Conservation (phyloP, 2,113 vertebrate species). For the Thamnophis sirtalis region DNA sequence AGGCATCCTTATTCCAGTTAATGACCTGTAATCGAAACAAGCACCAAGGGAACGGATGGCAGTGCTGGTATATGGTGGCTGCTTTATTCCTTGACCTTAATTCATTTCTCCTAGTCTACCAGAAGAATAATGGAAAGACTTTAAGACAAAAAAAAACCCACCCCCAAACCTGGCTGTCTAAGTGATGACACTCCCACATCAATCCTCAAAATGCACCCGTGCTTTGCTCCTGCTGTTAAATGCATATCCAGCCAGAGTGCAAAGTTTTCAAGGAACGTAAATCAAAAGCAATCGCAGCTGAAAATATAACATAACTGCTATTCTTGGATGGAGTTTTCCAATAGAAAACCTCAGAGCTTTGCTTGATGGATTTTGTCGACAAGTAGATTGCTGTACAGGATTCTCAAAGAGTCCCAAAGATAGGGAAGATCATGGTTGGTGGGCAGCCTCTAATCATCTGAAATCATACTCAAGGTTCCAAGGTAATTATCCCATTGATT, state of each 20-base stretch:
- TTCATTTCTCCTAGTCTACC: conserved; percentile 57
- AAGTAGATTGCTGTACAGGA: background rate
- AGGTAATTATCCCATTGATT: background rate
- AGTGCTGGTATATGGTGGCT: conserved; percentile 40
- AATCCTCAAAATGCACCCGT: conserved; percentile 68
- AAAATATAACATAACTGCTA: conserved; percentile 47
- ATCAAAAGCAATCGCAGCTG: conserved; percentile 62
- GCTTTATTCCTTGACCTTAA: conserved; percentile 38
- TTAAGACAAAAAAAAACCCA: conserved; percentile 59
- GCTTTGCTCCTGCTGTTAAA: conserved; percentile 68
- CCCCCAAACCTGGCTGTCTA: conserved; percentile 52
- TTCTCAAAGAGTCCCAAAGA: background rate
- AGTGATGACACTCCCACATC: conserved; percentile 61
- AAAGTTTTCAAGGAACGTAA: conserved; percentile 58
- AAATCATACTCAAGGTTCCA: background rate
- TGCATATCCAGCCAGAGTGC: conserved; percentile 60
- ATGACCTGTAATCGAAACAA: conserved; percentile 56
- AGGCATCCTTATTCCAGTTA: conserved; percentile 23
- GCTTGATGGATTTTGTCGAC: background rate
- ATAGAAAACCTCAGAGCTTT: background rate
- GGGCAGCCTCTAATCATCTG: background rate
- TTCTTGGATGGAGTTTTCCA: background rate
- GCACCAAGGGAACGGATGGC: conserved; percentile 30
- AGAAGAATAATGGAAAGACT: conserved; percentile 66
- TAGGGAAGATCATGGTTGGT: background rate